Evolutionary conservation across 2,888 invertebrate species (phyloP).

Genomic region (Noctua comes): DNA sequence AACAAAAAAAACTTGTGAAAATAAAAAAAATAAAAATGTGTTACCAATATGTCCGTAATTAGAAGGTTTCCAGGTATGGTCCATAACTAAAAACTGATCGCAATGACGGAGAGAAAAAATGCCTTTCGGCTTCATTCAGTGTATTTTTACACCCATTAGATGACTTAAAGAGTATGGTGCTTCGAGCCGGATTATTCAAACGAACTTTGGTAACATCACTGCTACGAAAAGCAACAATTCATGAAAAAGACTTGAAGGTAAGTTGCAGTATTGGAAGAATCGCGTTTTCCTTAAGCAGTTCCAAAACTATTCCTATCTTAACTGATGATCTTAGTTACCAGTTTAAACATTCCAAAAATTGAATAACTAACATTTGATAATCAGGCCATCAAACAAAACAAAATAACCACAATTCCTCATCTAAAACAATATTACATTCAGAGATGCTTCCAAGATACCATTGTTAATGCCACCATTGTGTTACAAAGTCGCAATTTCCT

Average conservation of each 20-base stretch:
- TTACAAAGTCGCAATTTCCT: conserved; percentile 68
- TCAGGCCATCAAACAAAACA: conserved; percentile 51
- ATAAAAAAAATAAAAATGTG: too few relatives aligned
- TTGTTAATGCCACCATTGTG: conserved; percentile 62
- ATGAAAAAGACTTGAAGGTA: neutral
- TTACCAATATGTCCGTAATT: too few relatives aligned
- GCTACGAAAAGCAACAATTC: neutral
- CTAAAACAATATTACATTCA: conserved; percentile 67
- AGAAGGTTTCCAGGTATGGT: neutral
- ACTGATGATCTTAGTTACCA: neutral
- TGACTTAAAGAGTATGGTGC: neutral
- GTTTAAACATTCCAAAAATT: conserved; percentile 7
- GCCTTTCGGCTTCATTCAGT: neutral
- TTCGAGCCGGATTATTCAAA: neutral
- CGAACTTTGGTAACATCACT: neutral
- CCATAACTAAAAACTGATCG: neutral
- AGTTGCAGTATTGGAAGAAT: neutral
- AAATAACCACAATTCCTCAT: conserved; percentile 60
- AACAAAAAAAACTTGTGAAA: neutral
- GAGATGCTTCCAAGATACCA: conserved; percentile 65
- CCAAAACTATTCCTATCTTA: neutral
- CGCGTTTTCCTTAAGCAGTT: neutral
- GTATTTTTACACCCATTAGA: neutral
- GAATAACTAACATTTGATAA: conserved; percentile 57
- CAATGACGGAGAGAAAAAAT: neutral